Evolutionary conservation across 2,797 vertebrate species (phyloP).

Genomic region (Cyprinodon diabolis): DNA sequence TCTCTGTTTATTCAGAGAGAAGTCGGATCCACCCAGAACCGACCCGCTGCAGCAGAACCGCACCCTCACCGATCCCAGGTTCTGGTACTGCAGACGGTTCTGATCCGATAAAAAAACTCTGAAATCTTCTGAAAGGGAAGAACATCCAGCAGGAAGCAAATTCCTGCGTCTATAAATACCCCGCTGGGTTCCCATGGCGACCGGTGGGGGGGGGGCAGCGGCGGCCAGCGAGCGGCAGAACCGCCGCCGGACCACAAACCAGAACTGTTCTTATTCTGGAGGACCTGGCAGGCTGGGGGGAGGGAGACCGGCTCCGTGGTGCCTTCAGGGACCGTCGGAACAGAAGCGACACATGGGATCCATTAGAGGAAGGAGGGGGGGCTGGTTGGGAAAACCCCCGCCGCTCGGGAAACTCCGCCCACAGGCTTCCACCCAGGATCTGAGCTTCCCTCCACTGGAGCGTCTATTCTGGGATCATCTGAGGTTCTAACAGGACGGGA

Average conservation of each 20-base stretch:
- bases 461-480: no score
- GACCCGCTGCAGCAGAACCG: neutral
- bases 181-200: constrained; percentile 52
- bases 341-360: constrained; percentile 29
- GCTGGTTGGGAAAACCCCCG: constrained; percentile 31
- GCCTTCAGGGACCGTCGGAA: constrained; percentile 15
- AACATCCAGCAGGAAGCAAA: constrained; percentile 27
- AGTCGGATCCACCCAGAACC: neutral
- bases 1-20: constrained; percentile 12
- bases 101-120: constrained; percentile 9
- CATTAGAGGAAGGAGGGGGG: constrained; percentile 9
- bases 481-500: no score
- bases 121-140: neutral
- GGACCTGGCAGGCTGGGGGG: neutral
- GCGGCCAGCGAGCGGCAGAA: constrained; percentile 19
- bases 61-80: constrained; percentile 3
- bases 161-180: constrained; percentile 72
- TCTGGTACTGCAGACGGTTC: constrained; percentile 11
- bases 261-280: constrained; percentile 57
- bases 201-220: constrained; percentile 39
- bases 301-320: neutral
- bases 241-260: constrained; percentile 58
- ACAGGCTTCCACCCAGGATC: no score
- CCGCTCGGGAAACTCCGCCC: neutral
- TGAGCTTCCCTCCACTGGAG: no score